Base-by-base conservation (phyloP, 1,140 invertebrate species). In the Danaus melanippus region DNA sequence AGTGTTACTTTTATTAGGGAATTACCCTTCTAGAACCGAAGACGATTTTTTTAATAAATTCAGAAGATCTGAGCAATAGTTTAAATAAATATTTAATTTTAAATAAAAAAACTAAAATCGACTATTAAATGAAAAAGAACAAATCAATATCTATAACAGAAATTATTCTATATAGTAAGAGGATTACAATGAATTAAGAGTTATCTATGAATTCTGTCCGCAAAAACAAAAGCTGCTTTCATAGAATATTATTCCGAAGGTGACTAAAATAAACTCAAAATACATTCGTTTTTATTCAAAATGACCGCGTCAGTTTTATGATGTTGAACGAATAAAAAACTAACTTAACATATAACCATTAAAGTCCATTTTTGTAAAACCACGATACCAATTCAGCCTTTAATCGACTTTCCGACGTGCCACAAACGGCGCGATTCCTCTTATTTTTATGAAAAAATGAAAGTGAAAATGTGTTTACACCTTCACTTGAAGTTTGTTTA, bases 391-490 rank as follows among this genome's bases (percentile, higher is more conserved):
- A 41, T 17, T 39, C 21, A 10, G 8, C 12, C 10, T 41, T 21
- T 50, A 10, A 50, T 50, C 48, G 48, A 40, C 48, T 50, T 51
- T 50, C 32, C 15, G 44, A 47, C 42, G 58, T 42, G 49, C 44
- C 55, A 53, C 44, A 56, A 50, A 48, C 51, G 51, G 21, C 47
- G 39, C 58, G 48, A 50, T 56, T 41, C 45, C 47, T 42, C 45
- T 60, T 60, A 60, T 60, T 60, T 60, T 50, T 43, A 21, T 50
- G 58, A 50, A 56, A 60, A 51, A 56, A 47, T 49, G 53, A 56
- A 56, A 56, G 53, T 49, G n/a, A 42, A 10, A 49, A 17, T 49
- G 42, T 43, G 44, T 49, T 49, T 46, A 46, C 53, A 21, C 40
- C 48, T 32, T 55, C 15, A 40, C 48, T 47, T 44, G 15, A 42